These are phyloP conservation scores for Siderastrea siderea DNA, from an alignment of 92 coral and sea anemone species.

Conservation along the genomic window DNA sequence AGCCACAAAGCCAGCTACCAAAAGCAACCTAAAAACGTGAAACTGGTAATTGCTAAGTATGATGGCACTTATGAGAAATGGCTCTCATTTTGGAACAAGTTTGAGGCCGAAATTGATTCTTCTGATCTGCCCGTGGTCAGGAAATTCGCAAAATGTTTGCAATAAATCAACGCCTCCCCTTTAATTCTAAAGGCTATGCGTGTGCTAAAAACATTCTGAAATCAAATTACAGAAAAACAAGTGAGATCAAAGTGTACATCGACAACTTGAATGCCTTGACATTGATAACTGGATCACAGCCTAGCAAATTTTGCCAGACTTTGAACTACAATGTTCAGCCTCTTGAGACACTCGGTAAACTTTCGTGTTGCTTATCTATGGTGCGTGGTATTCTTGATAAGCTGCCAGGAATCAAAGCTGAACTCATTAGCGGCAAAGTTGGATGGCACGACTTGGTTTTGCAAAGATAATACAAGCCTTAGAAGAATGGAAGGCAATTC, in stretches of 20 bases:
- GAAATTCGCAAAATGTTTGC: constrained; percentile 29
- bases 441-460: constrained; percentile 74
- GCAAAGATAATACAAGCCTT: constrained; percentile 43
- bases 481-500: constrained; percentile 72
- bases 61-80: constrained; percentile 54
- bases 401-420: constrained; percentile 64
- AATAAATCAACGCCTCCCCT: constrained; percentile 31
- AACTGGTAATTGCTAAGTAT: constrained; percentile 48
- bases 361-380: constrained; percentile 55
- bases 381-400: constrained; percentile 63
- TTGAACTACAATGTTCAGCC: constrained; percentile 59
- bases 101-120: constrained; percentile 55
- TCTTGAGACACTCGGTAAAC: constrained; percentile 55
- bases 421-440: constrained; percentile 45
- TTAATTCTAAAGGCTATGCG: constrained; percentile 34
- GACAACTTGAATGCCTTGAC: constrained; percentile 30
- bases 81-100: constrained; percentile 70
- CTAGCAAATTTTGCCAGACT: constrained; percentile 38
- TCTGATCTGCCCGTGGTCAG: constrained; percentile 32
- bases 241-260: constrained; percentile 22
- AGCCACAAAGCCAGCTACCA: constrained; percentile 14
- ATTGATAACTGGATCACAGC: constrained; percentile 17
- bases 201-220: constrained; percentile 40
- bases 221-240: constrained; percentile 15
- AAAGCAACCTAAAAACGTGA: constrained; percentile 54